Conservation (phyloP, 2,888 invertebrate species). For the Aspidiotus destructor region DNA sequence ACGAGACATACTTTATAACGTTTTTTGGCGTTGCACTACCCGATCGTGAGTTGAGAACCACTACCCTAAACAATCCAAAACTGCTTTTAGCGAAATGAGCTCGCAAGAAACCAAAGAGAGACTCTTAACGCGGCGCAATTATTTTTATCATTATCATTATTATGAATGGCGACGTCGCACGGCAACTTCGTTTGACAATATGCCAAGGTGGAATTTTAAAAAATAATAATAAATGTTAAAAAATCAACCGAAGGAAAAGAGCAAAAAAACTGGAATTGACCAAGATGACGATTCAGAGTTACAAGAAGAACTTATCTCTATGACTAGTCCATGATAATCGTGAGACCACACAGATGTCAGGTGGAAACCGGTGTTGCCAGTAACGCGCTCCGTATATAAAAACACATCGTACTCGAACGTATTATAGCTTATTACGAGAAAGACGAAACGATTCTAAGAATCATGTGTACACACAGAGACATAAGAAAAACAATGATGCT, state of each 20-base stretch:
- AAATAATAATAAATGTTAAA: background rate
- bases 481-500: too few species aligned
- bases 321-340: constrained; percentile 6
- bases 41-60: background rate
- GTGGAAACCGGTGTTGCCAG: constrained; percentile 16
- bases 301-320: constrained; percentile 12
- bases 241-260: constrained; percentile 3
- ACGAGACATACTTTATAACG: too few species aligned
- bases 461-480: too few species aligned
- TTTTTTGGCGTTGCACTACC: too few species aligned
- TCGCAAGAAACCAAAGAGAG: background rate
- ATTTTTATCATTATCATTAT: constrained; percentile 13
- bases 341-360: constrained; percentile 19
- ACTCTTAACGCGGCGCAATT: constrained; percentile 10
- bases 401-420: too few species aligned
- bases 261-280: constrained; percentile 18
- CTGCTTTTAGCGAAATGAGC: constrained; percentile 5
- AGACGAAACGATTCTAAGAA: too few species aligned
- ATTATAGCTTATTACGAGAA: too few species aligned
- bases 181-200: constrained; percentile 21
- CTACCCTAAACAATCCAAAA: constrained; percentile 1
- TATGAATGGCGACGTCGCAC: constrained; percentile 21
- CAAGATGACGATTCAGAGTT: constrained; percentile 14
- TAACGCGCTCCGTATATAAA: constrained; percentile 15
- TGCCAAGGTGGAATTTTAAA: constrained; percentile 12